phyloP scores from a whole-genome alignment of 2,888 invertebrate genomes.

The Nephrotoma guestfalica region DNA sequence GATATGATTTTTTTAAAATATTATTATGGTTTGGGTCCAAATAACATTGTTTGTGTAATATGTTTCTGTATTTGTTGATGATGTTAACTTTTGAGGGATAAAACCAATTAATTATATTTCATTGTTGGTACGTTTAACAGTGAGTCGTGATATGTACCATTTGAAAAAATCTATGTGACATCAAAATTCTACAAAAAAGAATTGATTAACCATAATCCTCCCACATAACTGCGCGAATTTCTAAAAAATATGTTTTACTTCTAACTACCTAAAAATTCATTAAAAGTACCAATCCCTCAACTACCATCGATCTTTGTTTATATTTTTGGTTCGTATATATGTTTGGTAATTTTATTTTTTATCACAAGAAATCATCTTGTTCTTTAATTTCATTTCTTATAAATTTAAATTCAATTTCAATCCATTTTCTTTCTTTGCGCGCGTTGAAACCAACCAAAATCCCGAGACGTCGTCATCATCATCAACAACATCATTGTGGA shows the following conservation, averaged over 20 bases:
- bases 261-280: background rate
- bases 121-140: background rate
- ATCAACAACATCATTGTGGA: background rate
- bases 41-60: background rate
- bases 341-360: background rate
- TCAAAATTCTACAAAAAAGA: background rate
- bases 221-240: background rate
- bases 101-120: background rate
- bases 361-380: background rate
- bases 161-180: background rate
- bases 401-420: background rate
- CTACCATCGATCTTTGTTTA: background rate
- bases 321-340: background rate
- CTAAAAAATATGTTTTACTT: background rate
- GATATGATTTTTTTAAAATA: background rate
- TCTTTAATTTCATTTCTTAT: background rate
- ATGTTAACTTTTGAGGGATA: background rate
- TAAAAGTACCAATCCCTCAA: background rate
- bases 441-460: background rate
- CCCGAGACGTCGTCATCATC: background rate
- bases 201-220: background rate
- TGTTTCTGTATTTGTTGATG: background rate
- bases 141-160: background rate
- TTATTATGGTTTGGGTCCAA: background rate
- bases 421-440: background rate